Percentiles rank a stretch among this genome's conserved stretches.
Evolutionary conservation across 2,888 invertebrate genomes (phyloP).

Genomic region (Drosophila nr. medialis): DNA sequence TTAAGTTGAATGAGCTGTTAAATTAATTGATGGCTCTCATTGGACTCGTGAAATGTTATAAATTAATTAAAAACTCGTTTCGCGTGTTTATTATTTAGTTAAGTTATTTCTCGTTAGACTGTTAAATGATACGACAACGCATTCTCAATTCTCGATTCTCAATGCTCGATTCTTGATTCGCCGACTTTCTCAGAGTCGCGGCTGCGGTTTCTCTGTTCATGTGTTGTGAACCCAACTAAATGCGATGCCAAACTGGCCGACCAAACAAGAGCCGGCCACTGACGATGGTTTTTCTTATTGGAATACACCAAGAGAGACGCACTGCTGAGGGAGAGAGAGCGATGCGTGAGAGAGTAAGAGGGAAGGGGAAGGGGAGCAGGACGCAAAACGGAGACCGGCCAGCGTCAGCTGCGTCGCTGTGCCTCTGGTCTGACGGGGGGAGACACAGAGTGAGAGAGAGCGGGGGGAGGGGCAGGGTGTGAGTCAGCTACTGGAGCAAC

Average conservation of each 20-base stretch:
- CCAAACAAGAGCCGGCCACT: constrained; percentile 60
- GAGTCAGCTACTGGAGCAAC: constrained; percentile 40
- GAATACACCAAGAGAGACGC: constrained; percentile 37
- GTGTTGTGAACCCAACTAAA: constrained; percentile 84
- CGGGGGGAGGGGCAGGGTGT: constrained; percentile 2
- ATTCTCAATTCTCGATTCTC: constrained; percentile 44
- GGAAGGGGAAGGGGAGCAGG: constrained; percentile 13
- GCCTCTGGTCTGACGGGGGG: constrained; percentile 22
- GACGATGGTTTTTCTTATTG: constrained; percentile 71
- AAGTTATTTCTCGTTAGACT: constrained; percentile 27
- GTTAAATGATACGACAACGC: constrained; percentile 37
- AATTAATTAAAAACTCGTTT: constrained; percentile 46
- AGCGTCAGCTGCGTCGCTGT: constrained; percentile 66
- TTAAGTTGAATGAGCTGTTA: constrained; percentile 14
- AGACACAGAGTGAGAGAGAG: not conserved
- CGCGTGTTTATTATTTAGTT: constrained; percentile 10
- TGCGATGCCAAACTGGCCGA: constrained; percentile 83
- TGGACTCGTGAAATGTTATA: constrained; percentile 31
- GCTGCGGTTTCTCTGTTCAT: constrained; percentile 63
- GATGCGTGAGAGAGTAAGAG: not conserved
- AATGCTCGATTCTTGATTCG: constrained; percentile 26
- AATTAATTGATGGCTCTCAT: constrained; percentile 27
- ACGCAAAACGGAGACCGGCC: constrained; percentile 58
- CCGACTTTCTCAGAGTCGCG: constrained; percentile 57
- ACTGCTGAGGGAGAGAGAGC: not conserved